These are phyloP conservation scores for Sinocyclocheilus rhinocerous DNA, from an alignment of 2,113 vertebrate species.

Conservation along the genomic window DNA sequence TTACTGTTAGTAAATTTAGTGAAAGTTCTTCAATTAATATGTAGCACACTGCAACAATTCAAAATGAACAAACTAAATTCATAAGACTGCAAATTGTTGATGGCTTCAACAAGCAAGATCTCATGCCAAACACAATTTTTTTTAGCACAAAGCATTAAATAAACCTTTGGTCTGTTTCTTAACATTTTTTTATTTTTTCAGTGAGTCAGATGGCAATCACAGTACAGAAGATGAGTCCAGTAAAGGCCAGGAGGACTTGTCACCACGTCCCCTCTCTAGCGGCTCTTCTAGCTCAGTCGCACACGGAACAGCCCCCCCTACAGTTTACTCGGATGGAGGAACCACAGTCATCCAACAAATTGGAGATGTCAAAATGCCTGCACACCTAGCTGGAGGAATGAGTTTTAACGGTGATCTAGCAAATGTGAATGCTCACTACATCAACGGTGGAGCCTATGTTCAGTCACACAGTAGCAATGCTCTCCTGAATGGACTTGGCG, in stretches of 20 bases:
- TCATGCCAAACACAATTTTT: neutral
- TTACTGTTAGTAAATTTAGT: neutral
- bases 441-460: conserved; percentile 91
- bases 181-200: conserved; percentile 56
- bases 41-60: neutral
- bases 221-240: conserved; percentile 99
- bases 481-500: conserved; percentile 92
- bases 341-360: conserved; percentile 96
- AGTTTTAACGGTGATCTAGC: conserved; percentile 89
- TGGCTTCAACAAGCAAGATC: neutral
- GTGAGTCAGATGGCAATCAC: conserved; percentile 98
- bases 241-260: conserved; percentile 95
- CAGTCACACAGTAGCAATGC: conserved; percentile 91
- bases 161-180: neutral
- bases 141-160: neutral
- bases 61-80: neutral
- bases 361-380: conserved; percentile 91
- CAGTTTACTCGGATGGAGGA: conserved; percentile 81
- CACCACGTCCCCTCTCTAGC: conserved; percentile 88
- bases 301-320: conserved; percentile 79
- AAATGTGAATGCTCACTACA: conserved; percentile 85
- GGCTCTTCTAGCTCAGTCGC: conserved; percentile 84
- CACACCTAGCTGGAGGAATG: conserved; percentile 81
- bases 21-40: neutral
- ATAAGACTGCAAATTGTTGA: neutral